phyloP scores from a whole-genome alignment of 2,797 vertebrate genomes.

The Onychomys arenicola region DNA sequence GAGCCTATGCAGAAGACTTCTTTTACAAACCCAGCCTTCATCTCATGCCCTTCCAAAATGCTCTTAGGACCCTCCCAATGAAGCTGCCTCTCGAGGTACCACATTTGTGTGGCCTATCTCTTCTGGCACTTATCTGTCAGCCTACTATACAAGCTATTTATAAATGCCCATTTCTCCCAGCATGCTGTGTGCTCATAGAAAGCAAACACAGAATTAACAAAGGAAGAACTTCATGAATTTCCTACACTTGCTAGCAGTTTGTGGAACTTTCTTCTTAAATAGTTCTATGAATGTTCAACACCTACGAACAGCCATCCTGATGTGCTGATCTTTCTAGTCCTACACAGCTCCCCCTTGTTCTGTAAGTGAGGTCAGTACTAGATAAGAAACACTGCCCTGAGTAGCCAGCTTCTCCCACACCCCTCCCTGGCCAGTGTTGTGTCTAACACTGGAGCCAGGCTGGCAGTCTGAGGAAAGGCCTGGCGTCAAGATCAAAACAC shows the following conservation, averaged over 20 bases:
- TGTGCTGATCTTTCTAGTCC: constrained; percentile 30
- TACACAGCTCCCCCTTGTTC: background rate
- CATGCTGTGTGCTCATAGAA: background rate
- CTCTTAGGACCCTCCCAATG: background rate
- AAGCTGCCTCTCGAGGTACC: background rate
- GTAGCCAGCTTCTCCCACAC: background rate
- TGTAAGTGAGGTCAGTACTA: constrained; percentile 29
- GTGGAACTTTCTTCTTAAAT: background rate
- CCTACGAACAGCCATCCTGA: background rate
- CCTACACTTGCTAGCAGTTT: background rate
- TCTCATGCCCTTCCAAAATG: background rate
- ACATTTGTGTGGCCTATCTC: constrained; percentile 33
- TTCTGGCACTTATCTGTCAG: constrained; percentile 10
- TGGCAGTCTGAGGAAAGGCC: background rate
- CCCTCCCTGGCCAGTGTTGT: background rate
- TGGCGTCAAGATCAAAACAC: background rate
- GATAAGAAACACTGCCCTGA: constrained; percentile 39
- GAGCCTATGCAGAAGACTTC: background rate
- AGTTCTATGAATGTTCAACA: constrained; percentile 1
- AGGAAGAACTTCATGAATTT: constrained; percentile 30
- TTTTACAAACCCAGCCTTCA: background rate
- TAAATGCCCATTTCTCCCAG: constrained; percentile 31
- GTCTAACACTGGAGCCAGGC: constrained; percentile 58
- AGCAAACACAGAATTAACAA: constrained; percentile 41
- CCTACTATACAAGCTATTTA: constrained; percentile 58